A percentile compares a stretch with the other conserved stretches of the same genome.
Conservation (phyloP, 2,888 invertebrate species). For the Junonia oenone region DNA sequence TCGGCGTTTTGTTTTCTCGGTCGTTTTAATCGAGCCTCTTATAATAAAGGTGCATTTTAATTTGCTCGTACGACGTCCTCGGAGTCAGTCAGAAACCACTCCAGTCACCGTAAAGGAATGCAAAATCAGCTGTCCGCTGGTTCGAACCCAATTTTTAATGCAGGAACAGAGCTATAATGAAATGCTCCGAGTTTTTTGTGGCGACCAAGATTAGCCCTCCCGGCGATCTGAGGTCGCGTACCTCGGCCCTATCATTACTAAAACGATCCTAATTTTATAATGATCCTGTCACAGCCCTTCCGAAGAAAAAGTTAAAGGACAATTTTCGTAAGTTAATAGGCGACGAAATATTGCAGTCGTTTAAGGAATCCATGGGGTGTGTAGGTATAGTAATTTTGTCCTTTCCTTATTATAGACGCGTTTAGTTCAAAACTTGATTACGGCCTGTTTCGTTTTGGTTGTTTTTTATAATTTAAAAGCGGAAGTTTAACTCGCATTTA, state of each 20-base stretch:
- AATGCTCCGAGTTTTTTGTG: conserved; percentile 68
- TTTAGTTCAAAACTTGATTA: conserved; percentile 25
- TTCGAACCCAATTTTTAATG: conserved; percentile 38
- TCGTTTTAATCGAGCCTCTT: conserved; percentile 28
- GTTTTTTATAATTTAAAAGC: conserved; percentile 31
- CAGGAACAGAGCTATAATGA: conserved; percentile 54
- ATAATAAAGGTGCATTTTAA: conserved; percentile 47
- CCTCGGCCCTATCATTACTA: conserved; percentile 71
- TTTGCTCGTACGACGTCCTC: conserved; percentile 42
- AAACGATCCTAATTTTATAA: conserved; percentile 78
- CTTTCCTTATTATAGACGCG: conserved; percentile 31
- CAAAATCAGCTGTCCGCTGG: conserved; percentile 45
- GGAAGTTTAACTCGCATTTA: conserved; percentile 33
- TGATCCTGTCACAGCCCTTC: conserved; percentile 73
- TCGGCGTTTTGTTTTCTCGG: conserved; percentile 39
- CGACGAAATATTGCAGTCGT: conserved; percentile 64
- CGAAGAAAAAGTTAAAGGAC: conserved; percentile 64
- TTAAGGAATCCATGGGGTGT: conserved; percentile 56
- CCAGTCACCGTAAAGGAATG: conserved; percentile 55
- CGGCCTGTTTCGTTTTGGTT: conserved; percentile 13
- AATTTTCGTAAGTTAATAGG: conserved; percentile 67
- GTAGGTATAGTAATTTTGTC: conserved; percentile 45
- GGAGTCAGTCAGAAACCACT: conserved; percentile 22
- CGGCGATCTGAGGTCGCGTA: conserved; percentile 63
- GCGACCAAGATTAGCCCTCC: conserved; percentile 58